Evolutionary conservation across 2,113 vertebrate genomes (phyloP).

Genomic region (Toxotes chatareus): DNA sequence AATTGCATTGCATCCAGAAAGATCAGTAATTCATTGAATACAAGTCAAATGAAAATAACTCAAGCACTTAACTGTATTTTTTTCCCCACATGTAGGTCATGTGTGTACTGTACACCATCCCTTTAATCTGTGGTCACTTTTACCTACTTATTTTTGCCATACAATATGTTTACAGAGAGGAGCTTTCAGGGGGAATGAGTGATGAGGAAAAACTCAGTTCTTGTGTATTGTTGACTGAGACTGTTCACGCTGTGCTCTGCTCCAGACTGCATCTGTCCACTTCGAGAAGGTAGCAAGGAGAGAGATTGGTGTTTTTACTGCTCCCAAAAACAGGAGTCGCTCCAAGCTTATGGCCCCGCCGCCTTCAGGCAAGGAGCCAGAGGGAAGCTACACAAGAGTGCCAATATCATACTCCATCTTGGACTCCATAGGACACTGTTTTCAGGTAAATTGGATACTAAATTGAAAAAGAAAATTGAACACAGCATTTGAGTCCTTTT

Average conservation of each 20-base stretch:
- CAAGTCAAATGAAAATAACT: not conserved
- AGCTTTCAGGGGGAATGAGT: not conserved
- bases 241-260: conserved; percentile 13
- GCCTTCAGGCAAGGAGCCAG: conserved; percentile 68
- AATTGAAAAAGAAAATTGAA: not conserved
- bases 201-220: not conserved
- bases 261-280: conserved; percentile 89
- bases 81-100: not conserved
- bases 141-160: too few relatives aligned
- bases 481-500: not conserved
- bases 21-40: not conserved
- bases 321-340: conserved; percentile 64
- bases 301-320: conserved; percentile 86
- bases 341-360: conserved; percentile 81
- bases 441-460: conserved; percentile 80
- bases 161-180: not conserved
- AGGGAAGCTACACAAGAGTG: conserved; percentile 80
- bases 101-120: not conserved
- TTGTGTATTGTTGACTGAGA: not conserved
- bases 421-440: conserved; percentile 89
- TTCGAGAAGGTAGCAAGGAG: conserved; percentile 89
- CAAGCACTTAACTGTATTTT: not conserved
- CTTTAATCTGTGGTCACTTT: not conserved
- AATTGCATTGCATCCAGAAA: not conserved
- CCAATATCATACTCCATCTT: conserved; percentile 88